Evolutionary conservation across 2,888 invertebrate genomes (phyloP).

Genomic region (Diarsia mendica): DNA sequence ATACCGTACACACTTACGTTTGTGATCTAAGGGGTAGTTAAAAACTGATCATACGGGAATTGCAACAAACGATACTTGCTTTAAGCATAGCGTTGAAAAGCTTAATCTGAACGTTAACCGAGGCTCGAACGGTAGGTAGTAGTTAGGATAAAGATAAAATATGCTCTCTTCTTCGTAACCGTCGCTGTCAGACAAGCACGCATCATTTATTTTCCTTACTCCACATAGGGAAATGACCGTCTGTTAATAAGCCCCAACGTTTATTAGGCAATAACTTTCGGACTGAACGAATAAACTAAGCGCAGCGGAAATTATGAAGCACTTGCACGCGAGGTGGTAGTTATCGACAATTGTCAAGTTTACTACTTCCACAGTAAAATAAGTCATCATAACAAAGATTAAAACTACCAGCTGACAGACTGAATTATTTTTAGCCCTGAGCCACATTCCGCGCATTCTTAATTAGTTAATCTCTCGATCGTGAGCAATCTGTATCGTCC

Average conservation of each 20-base stretch:
- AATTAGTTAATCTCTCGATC: slow-evolving; percentile 49
- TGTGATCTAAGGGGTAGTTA: slow-evolving; percentile 47
- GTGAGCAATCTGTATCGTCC: slow-evolving; percentile 48
- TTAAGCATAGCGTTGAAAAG: slow-evolving; percentile 9
- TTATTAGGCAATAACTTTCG: slow-evolving; percentile 71
- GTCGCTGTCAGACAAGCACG: slow-evolving; percentile 22
- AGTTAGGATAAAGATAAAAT: slow-evolving; percentile 26
- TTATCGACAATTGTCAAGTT: slow-evolving; percentile 59
- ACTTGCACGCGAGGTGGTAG: slow-evolving; percentile 66
- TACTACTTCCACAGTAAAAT: slow-evolving; percentile 47
- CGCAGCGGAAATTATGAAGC: slow-evolving; percentile 68
- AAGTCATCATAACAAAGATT: slow-evolving; percentile 42
- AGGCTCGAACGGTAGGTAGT: neutral
- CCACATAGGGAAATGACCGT: slow-evolving; percentile 55
- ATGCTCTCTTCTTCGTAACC: slow-evolving; percentile 24
- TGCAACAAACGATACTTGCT: slow-evolving; percentile 32
- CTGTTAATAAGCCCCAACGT: slow-evolving; percentile 65
- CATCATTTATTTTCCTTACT: slow-evolving; percentile 51
- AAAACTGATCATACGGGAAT: slow-evolving; percentile 22
- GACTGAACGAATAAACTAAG: slow-evolving; percentile 69
- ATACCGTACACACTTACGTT: slow-evolving; percentile 38
- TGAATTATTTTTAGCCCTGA: slow-evolving; percentile 37
- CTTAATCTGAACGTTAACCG: slow-evolving; percentile 32
- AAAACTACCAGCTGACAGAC: slow-evolving; percentile 30
- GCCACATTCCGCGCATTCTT: slow-evolving; percentile 43